A percentile compares a stretch with the other conserved stretches of the same genome.
These are phyloP conservation scores for Pipistrellus kuhlii DNA, from an alignment of 2,797 vertebrate species.

Conservation along the genomic window DNA sequence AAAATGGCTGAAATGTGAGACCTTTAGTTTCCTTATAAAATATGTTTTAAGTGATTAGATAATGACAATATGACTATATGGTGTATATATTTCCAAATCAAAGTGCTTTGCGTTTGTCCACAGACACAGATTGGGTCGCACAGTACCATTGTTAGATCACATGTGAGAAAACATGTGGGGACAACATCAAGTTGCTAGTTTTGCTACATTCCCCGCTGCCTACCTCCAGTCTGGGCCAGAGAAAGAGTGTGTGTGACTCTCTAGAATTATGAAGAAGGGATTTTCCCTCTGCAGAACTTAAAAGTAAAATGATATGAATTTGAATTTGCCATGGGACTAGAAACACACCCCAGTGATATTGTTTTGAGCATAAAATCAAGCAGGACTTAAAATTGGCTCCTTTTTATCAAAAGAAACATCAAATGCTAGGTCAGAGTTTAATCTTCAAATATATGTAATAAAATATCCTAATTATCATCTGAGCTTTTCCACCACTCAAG, in stretches of 20 bases:
- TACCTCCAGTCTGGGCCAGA: not conserved
- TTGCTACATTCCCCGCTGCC: not conserved
- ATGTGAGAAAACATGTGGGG: not conserved
- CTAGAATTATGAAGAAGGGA: not conserved
- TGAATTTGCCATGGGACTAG: not conserved
- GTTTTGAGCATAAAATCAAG: not conserved
- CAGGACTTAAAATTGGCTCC: not conserved
- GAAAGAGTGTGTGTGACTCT: not conserved
- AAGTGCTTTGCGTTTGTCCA: not conserved
- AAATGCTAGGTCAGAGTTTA: constrained; percentile 1
- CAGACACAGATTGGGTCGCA: not conserved
- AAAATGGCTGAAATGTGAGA: constrained; percentile 65
- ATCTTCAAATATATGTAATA: constrained; percentile 10
- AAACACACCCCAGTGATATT: not conserved
- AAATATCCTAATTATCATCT: not conserved
- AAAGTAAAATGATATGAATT: not conserved
- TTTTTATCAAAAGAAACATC: constrained; percentile 38
- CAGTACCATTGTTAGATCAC: not conserved
- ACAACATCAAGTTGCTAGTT: not conserved
- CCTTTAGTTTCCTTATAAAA: constrained; percentile 56
- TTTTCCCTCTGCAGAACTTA: not conserved
- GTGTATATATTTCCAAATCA: not conserved
- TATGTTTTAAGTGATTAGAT: constrained; percentile 34
- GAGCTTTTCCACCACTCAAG: not conserved
- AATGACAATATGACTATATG: not conserved